These are phyloP conservation scores for Hephaestus fuliginosus DNA, from an alignment of 2,797 vertebrate genomes.

Conservation along the genomic window DNA sequence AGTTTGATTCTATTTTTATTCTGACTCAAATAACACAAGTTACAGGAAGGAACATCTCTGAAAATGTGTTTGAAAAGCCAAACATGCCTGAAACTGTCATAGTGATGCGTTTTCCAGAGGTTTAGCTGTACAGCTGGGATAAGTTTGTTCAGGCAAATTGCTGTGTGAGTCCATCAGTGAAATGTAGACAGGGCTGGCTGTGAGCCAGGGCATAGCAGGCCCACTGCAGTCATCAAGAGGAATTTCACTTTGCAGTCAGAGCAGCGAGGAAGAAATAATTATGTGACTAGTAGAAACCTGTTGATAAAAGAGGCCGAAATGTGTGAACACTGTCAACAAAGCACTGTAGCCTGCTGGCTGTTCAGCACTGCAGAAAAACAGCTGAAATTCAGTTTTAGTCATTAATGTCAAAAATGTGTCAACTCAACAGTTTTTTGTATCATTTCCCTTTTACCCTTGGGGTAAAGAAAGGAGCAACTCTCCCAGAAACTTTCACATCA, in stretches of 20 bases:
- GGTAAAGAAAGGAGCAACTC: too few species aligned
- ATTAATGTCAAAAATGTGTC: background rate
- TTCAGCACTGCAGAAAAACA: background rate
- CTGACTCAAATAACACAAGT: constrained; percentile 67
- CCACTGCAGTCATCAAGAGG: constrained; percentile 67
- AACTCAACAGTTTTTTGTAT: background rate
- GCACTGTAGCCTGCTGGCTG: constrained; percentile 7
- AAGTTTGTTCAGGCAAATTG: constrained; percentile 80
- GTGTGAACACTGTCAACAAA: constrained; percentile 55
- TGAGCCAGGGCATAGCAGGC: constrained; percentile 62
- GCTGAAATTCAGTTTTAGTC: background rate
- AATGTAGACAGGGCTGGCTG: constrained; percentile 69
- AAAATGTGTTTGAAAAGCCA: constrained; percentile 58
- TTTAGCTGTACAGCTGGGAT: constrained; percentile 71
- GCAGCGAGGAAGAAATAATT: constrained; percentile 55
- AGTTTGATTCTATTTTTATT: constrained; percentile 71
- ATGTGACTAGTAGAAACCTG: constrained; percentile 74
- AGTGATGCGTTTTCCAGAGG: constrained; percentile 77
- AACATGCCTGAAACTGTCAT: constrained; percentile 75
- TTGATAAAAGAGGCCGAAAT: constrained; percentile 52
- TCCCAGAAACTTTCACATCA: background rate
- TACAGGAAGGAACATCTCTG: constrained; percentile 66
- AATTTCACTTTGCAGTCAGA: constrained; percentile 50
- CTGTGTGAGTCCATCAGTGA: constrained; percentile 72
- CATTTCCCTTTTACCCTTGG: background rate